A percentile compares a stretch with the other conserved stretches of the same genome.
Conservation (phyloP, 53 echinoderm and acorn worm species). For the Echinometra lucunter region DNA sequence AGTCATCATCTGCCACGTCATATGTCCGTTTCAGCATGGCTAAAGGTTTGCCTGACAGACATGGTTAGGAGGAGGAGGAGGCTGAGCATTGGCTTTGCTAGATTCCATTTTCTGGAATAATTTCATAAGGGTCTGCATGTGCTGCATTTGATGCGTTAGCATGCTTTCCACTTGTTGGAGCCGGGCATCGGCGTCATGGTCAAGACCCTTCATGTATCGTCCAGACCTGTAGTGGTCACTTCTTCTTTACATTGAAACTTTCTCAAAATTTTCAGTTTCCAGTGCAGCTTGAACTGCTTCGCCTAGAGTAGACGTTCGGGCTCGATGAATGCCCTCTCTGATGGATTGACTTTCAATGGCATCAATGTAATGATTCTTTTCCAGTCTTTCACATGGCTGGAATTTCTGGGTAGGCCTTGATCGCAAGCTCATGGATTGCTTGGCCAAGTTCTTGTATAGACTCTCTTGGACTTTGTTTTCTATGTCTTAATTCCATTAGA, state of each 20-base stretch:
- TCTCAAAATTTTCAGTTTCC: constrained; percentile 75
- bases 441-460: constrained; percentile 67
- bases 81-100: too few relatives aligned
- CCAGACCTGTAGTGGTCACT: constrained; percentile 10
- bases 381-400: constrained; percentile 70
- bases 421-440: constrained; percentile 52
- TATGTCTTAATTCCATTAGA: constrained; percentile 40
- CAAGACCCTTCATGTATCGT: constrained; percentile 45
- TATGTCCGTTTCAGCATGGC: too few relatives aligned
- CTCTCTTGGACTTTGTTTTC: constrained; percentile 57
- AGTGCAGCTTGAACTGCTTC: constrained; percentile 71
- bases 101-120: too few relatives aligned
- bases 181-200: constrained; percentile 24
- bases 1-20: too few relatives aligned
- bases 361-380: constrained; percentile 73
- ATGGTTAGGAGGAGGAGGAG: not conserved
- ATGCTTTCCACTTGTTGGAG: constrained; percentile 18
- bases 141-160: too few relatives aligned
- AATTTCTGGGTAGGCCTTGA: constrained; percentile 70
- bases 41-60: too few relatives aligned
- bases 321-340: constrained; percentile 58
- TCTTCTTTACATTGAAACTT: constrained; percentile 32
- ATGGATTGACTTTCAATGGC: constrained; percentile 69
- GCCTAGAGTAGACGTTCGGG: constrained; percentile 69
- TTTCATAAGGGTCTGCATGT: too few relatives aligned